Percentiles rank a stretch among this genome's conserved stretches.
Evolutionary conservation across 2,888 invertebrate genomes (phyloP).

Genomic region (Drosophila robusta): DNA sequence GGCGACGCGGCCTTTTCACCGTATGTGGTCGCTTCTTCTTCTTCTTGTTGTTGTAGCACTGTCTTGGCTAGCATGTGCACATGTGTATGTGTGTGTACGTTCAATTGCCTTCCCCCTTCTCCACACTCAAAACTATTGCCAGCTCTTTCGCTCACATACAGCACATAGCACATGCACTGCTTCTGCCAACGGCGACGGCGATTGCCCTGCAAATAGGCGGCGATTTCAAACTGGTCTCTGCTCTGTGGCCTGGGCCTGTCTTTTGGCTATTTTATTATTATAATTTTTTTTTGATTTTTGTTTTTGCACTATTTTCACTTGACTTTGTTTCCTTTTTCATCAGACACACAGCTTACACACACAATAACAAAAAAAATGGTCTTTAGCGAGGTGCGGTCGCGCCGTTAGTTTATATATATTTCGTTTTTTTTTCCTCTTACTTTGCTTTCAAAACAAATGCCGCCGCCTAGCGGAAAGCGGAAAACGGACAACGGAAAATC

Average conservation of each 20-base stretch:
- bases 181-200: conserved; percentile 42
- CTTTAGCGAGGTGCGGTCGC: conserved; percentile 69
- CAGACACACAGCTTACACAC: conserved; percentile 43
- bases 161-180: conserved; percentile 52
- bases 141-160: conserved; percentile 52
- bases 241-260: conserved; percentile 52
- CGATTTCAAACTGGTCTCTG: conserved; percentile 75
- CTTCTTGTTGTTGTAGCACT: conserved; percentile 48
- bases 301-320: conserved; percentile 71
- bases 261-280: conserved; percentile 73
- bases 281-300: conserved; percentile 45
- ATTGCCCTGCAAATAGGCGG: conserved; percentile 77
- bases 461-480: conserved; percentile 63
- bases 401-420: conserved; percentile 58
- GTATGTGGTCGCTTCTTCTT: conserved; percentile 74
- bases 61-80: conserved; percentile 63
- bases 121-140: conserved; percentile 60
- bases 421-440: conserved; percentile 58
- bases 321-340: conserved; percentile 51
- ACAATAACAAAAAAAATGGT: conserved; percentile 48
- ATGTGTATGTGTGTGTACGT: conserved; percentile 52
- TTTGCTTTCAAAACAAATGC: conserved; percentile 77
- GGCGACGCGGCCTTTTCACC: conserved; percentile 71
- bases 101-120: conserved; percentile 63
- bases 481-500: conserved; percentile 61